Evolutionary conservation across 1,140 invertebrate genomes (phyloP), one percentile per base, ranked within the genome.

Genomic region (Thalassaphorura encarpata): DNA sequence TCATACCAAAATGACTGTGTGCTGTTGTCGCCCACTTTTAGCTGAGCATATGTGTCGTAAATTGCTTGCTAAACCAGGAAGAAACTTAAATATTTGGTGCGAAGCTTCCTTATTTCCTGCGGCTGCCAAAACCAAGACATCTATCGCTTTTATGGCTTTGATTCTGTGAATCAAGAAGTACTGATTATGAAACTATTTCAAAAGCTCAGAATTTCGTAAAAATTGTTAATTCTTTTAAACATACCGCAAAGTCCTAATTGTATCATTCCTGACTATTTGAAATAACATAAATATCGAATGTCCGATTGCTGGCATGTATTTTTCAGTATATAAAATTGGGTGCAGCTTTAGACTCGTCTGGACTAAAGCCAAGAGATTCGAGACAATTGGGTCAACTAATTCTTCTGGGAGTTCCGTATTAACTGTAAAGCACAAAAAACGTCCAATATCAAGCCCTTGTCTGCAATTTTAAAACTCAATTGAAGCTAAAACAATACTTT

Each of bases 41-140:
- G 31, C 6, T 18, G 29, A 28, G 33, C 41, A 58, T 36, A 43
- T 33, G 13, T 42, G 29, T n/a, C 41, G 16, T 27, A 58, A 41
- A 18, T 8, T 28, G 18, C 33, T 36, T 8, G 52, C 41, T n/a
- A 59, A 45, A n/a, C 57, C 57, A n/a, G 57, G 57, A 28, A 59
- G 39, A 23, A 59, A 59, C 5, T 33, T 54, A 21, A 39, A 59
- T 5, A 59, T 23, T 26, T 27, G 18, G 18, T 36, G n/a, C 19
- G 33, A 48, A 2, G 33, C 23, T 2, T 19, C 18, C 36, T 39
- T 46, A 27, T 51, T 48, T 3, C 31, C 47, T n/a, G 29, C 27
- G 26, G 52, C 54, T 23, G 28, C 2, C 11, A 26, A 8, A 18
- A 51, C 21, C 4, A 41, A 16, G 16, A 18, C 4, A 2, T 27